Evolutionary conservation across 2,888 invertebrate genomes (phyloP).

Genomic region (Pristionchus exspectatus): DNA sequence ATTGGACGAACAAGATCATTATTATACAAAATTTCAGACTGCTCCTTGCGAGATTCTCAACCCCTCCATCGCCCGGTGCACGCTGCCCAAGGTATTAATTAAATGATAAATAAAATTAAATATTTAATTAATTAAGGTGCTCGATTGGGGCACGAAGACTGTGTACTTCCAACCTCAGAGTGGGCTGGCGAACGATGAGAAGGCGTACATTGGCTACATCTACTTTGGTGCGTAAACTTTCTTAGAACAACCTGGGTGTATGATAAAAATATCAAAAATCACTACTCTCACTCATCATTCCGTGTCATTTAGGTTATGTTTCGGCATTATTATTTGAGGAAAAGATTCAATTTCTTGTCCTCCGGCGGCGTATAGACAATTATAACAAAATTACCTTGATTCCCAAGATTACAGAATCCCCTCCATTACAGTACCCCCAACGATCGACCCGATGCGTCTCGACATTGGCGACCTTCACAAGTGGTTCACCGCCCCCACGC

Average conservation of each 20-base stretch:
- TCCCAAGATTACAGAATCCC: no score
- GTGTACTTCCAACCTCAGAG: slow-evolving; percentile 66
- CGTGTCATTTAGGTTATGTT: no score
- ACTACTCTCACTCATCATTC: no score
- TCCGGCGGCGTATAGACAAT: no score
- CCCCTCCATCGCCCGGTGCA: slow-evolving; percentile 65
- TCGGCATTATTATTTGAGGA: no score
- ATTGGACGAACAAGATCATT: no score
- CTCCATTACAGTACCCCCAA: slow-evolving; percentile 71
- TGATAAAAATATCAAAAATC: no score
- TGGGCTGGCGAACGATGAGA: slow-evolving; percentile 61
- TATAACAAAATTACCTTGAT: no score
- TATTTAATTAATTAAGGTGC: slow-evolving; percentile 53
- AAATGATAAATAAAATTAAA: background rate
- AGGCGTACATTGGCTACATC: slow-evolving; percentile 74
- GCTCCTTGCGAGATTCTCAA: slow-evolving; percentile 62
- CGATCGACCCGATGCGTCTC: slow-evolving; percentile 75
- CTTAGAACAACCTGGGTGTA: no score
- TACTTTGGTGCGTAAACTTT: slow-evolving; percentile 71
- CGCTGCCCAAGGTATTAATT: slow-evolving; percentile 57
- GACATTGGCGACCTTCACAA: slow-evolving; percentile 73
- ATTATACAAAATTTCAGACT: slow-evolving; percentile 58
- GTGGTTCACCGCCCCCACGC: slow-evolving; percentile 73
- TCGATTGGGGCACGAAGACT: slow-evolving; percentile 67
- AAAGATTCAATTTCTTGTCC: no score